Percentiles rank a stretch among this genome's conserved stretches.
Evolutionary conservation across 2,113 vertebrate species (phyloP).

Genomic region (Oncorhynchus mykiss): DNA sequence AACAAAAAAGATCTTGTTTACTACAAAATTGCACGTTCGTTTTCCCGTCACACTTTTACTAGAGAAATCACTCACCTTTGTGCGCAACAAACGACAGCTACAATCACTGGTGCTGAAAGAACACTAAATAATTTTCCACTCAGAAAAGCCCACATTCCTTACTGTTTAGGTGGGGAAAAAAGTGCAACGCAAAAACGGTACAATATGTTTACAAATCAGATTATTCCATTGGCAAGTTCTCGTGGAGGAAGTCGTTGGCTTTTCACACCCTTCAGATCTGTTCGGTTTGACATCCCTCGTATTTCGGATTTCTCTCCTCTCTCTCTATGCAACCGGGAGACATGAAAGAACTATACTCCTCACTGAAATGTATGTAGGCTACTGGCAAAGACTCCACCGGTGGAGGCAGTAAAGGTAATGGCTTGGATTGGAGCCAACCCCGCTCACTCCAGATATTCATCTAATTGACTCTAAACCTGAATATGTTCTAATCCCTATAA

Average conservation of each 20-base stretch:
- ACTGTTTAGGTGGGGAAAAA: constrained; percentile 15
- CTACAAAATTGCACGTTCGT: background rate
- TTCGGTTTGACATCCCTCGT: background rate
- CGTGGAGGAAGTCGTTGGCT: background rate
- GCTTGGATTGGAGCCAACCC: background rate
- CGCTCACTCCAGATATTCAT: background rate
- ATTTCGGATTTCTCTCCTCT: background rate
- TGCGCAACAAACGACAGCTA: constrained; percentile 80
- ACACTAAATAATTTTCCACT: constrained; percentile 73
- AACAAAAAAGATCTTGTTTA: background rate
- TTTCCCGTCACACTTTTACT: background rate
- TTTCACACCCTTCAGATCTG: background rate
- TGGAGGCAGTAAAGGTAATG: constrained; percentile 10
- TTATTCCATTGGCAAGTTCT: constrained; percentile 3
- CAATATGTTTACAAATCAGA: constrained; percentile 1
- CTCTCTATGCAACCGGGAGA: background rate
- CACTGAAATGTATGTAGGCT: background rate
- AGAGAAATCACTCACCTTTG: constrained; percentile 72
- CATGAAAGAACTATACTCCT: background rate
- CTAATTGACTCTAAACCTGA: too few species aligned
- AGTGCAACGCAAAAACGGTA: background rate
- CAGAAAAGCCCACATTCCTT: constrained; percentile 78
- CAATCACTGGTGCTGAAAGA: constrained; percentile 77
- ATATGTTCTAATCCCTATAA: too few species aligned
- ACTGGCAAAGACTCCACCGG: background rate